These are phyloP conservation scores for Micronisus gabar DNA, from an alignment of 2,113 vertebrate species.

Conservation along the genomic window DNA sequence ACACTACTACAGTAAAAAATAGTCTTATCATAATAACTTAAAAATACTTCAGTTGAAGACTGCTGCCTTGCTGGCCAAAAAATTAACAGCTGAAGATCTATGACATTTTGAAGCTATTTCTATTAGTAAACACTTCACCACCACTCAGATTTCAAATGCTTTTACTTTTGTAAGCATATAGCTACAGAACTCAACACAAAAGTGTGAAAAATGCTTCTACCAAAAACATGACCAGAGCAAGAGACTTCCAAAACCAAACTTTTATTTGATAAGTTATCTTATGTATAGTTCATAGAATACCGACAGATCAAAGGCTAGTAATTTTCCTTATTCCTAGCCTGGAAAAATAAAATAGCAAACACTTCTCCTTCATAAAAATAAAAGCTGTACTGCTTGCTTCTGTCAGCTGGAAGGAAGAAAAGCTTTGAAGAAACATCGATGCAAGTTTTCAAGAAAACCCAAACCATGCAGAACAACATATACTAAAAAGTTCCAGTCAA, in stretches of 20 bases:
- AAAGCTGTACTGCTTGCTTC: background rate
- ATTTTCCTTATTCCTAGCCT: background rate
- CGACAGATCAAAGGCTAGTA: background rate
- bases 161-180: background rate
- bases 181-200: background rate
- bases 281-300: background rate
- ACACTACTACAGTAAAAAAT: background rate
- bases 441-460: background rate
- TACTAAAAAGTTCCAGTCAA: background rate
- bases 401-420: background rate
- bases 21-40: background rate
- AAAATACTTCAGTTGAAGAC: background rate
- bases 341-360: background rate
- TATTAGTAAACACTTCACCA: background rate
- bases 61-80: background rate
- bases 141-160: background rate
- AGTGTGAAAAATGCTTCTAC: background rate
- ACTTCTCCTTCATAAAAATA: background rate
- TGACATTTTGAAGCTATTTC: background rate
- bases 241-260: background rate
- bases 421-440: background rate
- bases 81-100: background rate
- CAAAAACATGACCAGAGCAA: background rate
- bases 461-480: background rate
- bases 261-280: background rate